These are phyloP conservation scores for Drosophila planitibia DNA, from an alignment of 2,888 invertebrate species.

Conservation along the genomic window DNA sequence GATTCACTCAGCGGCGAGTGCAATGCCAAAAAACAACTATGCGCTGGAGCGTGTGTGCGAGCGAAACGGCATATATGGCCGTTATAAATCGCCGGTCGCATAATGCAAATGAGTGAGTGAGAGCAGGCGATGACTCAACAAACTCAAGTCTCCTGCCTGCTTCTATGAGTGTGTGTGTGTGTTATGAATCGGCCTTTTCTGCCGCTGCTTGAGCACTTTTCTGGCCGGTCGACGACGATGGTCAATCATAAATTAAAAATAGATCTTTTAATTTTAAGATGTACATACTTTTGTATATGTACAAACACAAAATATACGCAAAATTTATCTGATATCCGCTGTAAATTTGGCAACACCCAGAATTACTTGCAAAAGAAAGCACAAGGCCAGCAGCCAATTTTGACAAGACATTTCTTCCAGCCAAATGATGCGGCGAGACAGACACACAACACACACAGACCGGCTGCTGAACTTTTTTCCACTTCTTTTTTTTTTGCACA, in stretches of 20 bases:
- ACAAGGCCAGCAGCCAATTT: slow-evolving; percentile 39
- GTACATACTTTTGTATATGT: slow-evolving; percentile 41
- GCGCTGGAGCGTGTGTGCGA: slow-evolving; percentile 63
- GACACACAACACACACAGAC: slow-evolving; percentile 27
- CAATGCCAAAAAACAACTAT: slow-evolving; percentile 57
- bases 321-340: slow-evolving; percentile 20
- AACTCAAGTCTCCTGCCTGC: slow-evolving; percentile 46
- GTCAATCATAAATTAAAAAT: slow-evolving; percentile 78
- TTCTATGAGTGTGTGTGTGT: slow-evolving; percentile 39
- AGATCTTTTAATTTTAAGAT: slow-evolving; percentile 60
- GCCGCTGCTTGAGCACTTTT: slow-evolving; percentile 54
- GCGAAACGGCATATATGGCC: slow-evolving; percentile 66
- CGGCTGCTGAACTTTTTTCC: slow-evolving; percentile 69
- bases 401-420: slow-evolving; percentile 44
- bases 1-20: slow-evolving; percentile 53
- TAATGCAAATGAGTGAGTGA: slow-evolving; percentile 79
- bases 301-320: slow-evolving; percentile 20
- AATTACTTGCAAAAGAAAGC: slow-evolving; percentile 15
- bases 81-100: slow-evolving; percentile 71
- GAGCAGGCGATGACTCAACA: slow-evolving; percentile 78
- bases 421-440: slow-evolving; percentile 34
- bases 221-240: slow-evolving; percentile 66
- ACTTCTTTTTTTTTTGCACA: slow-evolving; percentile 64
- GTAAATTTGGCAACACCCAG: slow-evolving; percentile 4
- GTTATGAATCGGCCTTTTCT: slow-evolving; percentile 68